phyloP scores from a whole-genome alignment of 2,113 vertebrate genomes.

The Gopherus flavomarginatus region DNA sequence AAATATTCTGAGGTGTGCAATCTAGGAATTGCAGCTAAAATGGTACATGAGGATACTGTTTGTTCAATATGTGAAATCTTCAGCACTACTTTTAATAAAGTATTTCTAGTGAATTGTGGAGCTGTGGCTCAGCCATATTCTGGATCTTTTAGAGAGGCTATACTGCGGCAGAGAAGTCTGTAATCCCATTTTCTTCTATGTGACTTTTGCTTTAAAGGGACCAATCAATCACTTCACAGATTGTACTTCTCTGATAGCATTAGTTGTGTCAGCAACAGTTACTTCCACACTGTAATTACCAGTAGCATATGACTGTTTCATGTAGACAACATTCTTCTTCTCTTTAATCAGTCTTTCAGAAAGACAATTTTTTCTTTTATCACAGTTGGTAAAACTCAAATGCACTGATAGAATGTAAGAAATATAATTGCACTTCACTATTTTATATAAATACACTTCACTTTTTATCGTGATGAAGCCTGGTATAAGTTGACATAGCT shows the following conservation, averaged over 20 bases:
- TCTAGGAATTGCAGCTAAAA: not conserved
- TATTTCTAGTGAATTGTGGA: not conserved
- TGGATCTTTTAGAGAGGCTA: not conserved
- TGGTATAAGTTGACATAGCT: not conserved
- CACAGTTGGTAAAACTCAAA: not conserved
- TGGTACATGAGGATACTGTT: not conserved
- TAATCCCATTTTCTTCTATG: not conserved
- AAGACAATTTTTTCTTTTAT: not conserved
- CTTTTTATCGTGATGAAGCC: not conserved
- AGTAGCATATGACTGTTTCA: not conserved
- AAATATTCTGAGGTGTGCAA: not conserved
- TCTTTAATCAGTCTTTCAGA: not conserved
- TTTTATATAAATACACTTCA: not conserved
- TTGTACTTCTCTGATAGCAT: not conserved
- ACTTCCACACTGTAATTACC: not conserved
- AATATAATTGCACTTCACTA: conserved; percentile 1
- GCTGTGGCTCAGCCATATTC: not conserved
- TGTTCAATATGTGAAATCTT: not conserved
- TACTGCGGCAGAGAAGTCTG: not conserved
- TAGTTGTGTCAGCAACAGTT: not conserved
- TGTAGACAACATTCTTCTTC: not conserved
- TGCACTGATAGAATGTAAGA: not conserved
- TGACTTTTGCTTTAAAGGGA: not conserved
- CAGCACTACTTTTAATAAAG: not conserved
- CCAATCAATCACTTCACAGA: not conserved